Evolutionary conservation across 1,140 invertebrate species (phyloP), one percentile per base, ranked within the genome.

Genomic region (Caenorhabditis remanei): DNA sequence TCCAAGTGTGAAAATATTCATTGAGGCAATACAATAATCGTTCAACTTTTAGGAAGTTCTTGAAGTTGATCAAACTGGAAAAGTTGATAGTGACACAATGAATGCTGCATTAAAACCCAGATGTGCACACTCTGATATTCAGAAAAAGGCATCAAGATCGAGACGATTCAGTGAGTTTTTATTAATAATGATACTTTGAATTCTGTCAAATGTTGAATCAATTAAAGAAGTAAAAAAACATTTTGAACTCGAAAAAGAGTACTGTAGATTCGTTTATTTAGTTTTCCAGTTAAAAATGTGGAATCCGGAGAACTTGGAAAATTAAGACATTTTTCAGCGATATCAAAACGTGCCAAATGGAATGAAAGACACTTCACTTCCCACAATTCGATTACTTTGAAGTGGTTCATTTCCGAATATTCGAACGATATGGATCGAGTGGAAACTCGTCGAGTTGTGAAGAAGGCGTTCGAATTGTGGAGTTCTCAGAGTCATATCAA

Each of bases 381-480:
- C 14, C 40, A 48, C 2, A 40, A 58, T 24, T 19, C 71, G 40
- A 46, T 87, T 24, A 71, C 53, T 56, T 83, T 88, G 24, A 85
- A 83, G 41, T 88, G 87, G 87, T 84, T 58, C 32, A 67, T 88
- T 24, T 63, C 53, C 67, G 86, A 88, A 5, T 88, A 85, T 61
- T 82, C 87, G 19, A 85, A 48, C 14, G 87, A 88, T 63, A 67
- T 88, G 11, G 55, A 85, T 24, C 46, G 50, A 14, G n/a, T 32
- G 32, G 87, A 86, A 21, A 85, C 84, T 19, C 46, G 87, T 0
- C 24, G n/a, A 58, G 50, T 43, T 55, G 55, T 79, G 7, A 48
- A 88, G 32, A 88, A 85, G 48, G 87, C 83, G 2, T 88, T 88
- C 55, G 32, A 85, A 14, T 19, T 88, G n/a, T 88, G 87, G 87